Evolutionary conservation across 2,113 vertebrate genomes (phyloP).

Genomic region (Chaetodon auriga): DNA sequence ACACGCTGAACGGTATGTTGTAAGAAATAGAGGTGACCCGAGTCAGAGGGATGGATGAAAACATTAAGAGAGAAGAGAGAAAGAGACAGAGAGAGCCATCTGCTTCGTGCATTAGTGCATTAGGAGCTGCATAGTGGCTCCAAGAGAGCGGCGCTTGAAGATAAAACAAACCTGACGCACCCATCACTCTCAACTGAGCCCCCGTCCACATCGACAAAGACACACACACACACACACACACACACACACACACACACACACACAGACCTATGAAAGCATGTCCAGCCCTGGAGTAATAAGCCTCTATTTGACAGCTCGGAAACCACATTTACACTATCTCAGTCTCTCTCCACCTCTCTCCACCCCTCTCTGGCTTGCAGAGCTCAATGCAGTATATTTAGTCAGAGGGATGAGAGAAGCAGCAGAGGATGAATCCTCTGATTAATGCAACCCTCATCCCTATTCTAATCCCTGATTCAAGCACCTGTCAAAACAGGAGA

Average conservation of each 20-base stretch:
- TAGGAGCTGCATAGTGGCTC: slow-evolving; percentile 31
- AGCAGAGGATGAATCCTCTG: slow-evolving; percentile 61
- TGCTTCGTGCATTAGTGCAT: slow-evolving; percentile 59
- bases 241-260: slow-evolving; percentile 9
- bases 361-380: slow-evolving; percentile 25
- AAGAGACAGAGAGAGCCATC: slow-evolving; percentile 30
- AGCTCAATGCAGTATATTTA: slow-evolving; percentile 66
- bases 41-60: slow-evolving; percentile 36
- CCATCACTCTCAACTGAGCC: slow-evolving; percentile 44
- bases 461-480: slow-evolving; percentile 75
- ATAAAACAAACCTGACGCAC: slow-evolving; percentile 58
- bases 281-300: slow-evolving; percentile 56
- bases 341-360: slow-evolving; percentile 33
- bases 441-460: slow-evolving; percentile 76
- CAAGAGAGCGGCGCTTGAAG: slow-evolving; percentile 42
- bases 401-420: slow-evolving; percentile 61
- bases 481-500: slow-evolving; percentile 82
- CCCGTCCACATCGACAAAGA: slow-evolving; percentile 25
- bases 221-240: slow-evolving; percentile 5
- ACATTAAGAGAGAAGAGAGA: slow-evolving; percentile 21
- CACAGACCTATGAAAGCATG: slow-evolving; percentile 36
- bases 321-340: slow-evolving; percentile 68
- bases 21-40: slow-evolving; percentile 46
- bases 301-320: slow-evolving; percentile 67
- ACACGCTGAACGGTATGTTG: slow-evolving; percentile 9